These are phyloP conservation scores for Pedetes capensis DNA, from an alignment of 2,113 vertebrate genomes.

Conservation along the genomic window DNA sequence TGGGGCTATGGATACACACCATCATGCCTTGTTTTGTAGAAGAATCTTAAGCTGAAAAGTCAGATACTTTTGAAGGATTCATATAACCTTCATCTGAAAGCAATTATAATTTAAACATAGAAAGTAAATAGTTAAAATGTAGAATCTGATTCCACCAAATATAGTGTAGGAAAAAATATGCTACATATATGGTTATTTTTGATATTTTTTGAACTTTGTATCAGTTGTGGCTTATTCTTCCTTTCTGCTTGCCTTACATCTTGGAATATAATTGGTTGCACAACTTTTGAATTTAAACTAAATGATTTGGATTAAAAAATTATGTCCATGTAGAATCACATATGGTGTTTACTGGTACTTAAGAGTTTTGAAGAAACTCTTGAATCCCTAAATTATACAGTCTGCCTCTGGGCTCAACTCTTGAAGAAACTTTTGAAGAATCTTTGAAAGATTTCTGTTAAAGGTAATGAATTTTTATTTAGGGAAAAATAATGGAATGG, in stretches of 20 bases:
- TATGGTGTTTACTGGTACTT: slow-evolving; percentile 30
- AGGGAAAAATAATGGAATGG: background rate
- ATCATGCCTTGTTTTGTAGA: background rate
- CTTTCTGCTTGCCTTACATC: background rate
- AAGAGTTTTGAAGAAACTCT: background rate
- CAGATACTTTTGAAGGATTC: slow-evolving; percentile 23
- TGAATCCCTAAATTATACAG: too few relatives aligned
- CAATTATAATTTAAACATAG: slow-evolving; percentile 27
- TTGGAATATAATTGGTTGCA: background rate
- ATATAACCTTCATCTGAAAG: background rate
- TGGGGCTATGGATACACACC: background rate
- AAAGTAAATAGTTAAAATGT: slow-evolving; percentile 7
- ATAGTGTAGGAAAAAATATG: background rate
- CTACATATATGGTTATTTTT: background rate
- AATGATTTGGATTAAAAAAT: slow-evolving; percentile 14
- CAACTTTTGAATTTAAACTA: slow-evolving; percentile 52
- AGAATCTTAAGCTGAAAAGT: background rate
- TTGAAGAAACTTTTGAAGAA: slow-evolving; percentile 32
- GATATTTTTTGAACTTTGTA: background rate
- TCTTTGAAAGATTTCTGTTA: slow-evolving; percentile 33
- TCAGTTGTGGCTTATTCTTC: background rate
- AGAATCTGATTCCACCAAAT: background rate
- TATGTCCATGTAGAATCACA: background rate
- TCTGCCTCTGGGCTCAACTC: too few relatives aligned
- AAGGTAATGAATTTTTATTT: slow-evolving; percentile 56